Evolutionary conservation across 2,113 vertebrate genomes (phyloP), one percentile per base, ranked within the genome.

Genomic region (Struthidea cinerea): DNA sequence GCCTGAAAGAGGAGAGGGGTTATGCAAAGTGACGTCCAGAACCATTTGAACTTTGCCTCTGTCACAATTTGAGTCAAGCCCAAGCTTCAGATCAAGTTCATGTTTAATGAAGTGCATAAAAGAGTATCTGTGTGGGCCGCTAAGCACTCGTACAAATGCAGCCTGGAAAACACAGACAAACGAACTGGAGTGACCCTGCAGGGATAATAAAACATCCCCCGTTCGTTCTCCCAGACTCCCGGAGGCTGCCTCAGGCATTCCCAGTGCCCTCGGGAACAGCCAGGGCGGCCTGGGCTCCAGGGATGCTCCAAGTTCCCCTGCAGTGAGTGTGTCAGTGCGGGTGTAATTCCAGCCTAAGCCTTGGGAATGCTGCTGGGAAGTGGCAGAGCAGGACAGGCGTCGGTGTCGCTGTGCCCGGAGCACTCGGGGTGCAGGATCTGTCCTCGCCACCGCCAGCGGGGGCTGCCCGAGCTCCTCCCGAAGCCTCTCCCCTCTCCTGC

Each of bases 51-150:
- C 95, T 96, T 91, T 84, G 90, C 92, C 61, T 94, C 90, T 87
- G 87, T 84, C 90, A 94, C 90, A 71, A 76, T 82, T 78, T 96
- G 96, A 91, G 92, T 70, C 77, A 9, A 84, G 46, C 90, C 89
- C 92, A 95, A 95, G 92, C 81, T 82, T 94, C 93, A 82, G 95
- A 95, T 91, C 87, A 41, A 93, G 95, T 84, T 93, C 47, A 10
- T 56, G 77, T 96, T 82, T 91, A 96, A 95, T 96, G 86, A 89
- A 85, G 46, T 56, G 44, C 78, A 68, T 89, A 47, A 82, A 91
- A 75, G 89, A 79, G 68, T n/a, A 82, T 70, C 87, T 75, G 89
- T 89, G 89, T 75, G 95, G 84, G 89, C 95, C 0, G 4, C 92
- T 63, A 9, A 87, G 87, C 69, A 8, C 47, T 84, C 16, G 42